Evolutionary conservation across 2,113 vertebrate genomes (phyloP), one percentile per base, ranked within the genome.

Genomic region (Paramisgurnus dabryanus): DNA sequence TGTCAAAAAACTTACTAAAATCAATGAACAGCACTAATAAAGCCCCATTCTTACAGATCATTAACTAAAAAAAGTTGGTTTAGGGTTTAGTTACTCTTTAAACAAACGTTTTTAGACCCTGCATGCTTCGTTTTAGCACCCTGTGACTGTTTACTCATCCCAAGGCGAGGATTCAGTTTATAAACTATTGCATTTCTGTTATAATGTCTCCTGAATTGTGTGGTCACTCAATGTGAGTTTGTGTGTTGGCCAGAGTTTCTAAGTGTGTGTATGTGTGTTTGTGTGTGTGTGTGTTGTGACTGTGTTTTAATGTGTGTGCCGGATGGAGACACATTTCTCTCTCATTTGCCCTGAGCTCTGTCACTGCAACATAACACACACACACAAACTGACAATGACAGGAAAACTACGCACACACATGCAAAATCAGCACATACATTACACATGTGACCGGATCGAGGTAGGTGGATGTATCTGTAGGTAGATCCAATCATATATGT

Each of bases 351-450:
- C 78, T 82, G 12, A 70, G 41, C 68, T 77, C 75, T 71, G 74
- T 81, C 74, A 83, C 18, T 78, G 70, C 57, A 71, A 43, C 72
- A 78, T 69, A 34, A 79, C 57, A 82, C 68, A 69, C 70, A 76
- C 61, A 69, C 70, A 76, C 61, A 61, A 18, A 77, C 69, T 78
- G 18, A 86, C 86, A 85, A 88, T 84, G 13, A 82, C 79, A 82
- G 85, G 83, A 86, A 86, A 78, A 40, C 83, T 47, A 79, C 69
- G 83, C 64, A 76, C 34, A 72, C n/a, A 70, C 41, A 67, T 40
- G 49, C 49, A 76, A 39, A 74, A 63, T 71, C 45, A 82, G 61
- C 77, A 78, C 68, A 85, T 73, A 82, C 76, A 79, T 65, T 67
- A 77, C 43, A 61, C 67, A 12, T 73, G 65, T 76, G 60, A 81